Conservation (phyloP, 2,888 invertebrate genomes). For the Tanypteryx hageni region DNA sequence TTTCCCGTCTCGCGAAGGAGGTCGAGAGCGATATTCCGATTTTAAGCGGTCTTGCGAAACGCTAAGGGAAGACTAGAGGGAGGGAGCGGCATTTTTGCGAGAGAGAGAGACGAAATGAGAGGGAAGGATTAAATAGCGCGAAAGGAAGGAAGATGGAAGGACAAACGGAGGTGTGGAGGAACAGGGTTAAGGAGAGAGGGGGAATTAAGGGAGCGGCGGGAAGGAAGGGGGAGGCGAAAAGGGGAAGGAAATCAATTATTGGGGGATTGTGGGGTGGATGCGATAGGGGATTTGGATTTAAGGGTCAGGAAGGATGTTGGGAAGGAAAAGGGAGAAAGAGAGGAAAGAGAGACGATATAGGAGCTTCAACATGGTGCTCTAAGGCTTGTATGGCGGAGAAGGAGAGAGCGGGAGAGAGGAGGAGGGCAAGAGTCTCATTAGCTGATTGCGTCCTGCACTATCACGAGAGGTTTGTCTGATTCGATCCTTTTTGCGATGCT, state of each 20-base stretch:
- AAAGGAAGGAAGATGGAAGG: background rate
- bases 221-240: background rate
- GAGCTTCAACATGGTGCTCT: background rate
- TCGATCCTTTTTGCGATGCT: slow-evolving; percentile 30
- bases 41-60: no score
- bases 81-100: background rate
- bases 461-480: slow-evolving; percentile 56
- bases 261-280: background rate
- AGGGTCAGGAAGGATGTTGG: slow-evolving; percentile 1
- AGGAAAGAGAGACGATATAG: background rate
- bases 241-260: background rate
- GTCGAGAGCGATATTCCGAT: background rate
- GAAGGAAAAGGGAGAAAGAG: background rate
- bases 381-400: background rate
- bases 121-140: background rate
- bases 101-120: background rate
- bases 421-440: slow-evolving; percentile 47
- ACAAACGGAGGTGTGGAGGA: background rate
- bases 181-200: background rate
- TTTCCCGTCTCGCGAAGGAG: background rate
- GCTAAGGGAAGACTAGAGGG: background rate
- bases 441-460: slow-evolving; percentile 39
- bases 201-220: background rate
- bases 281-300: background rate
- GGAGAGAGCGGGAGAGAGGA: background rate